Evolutionary conservation across 2,888 invertebrate genomes (phyloP), one percentile per base, ranked within the genome.

Genomic region (Muscina levida): DNA sequence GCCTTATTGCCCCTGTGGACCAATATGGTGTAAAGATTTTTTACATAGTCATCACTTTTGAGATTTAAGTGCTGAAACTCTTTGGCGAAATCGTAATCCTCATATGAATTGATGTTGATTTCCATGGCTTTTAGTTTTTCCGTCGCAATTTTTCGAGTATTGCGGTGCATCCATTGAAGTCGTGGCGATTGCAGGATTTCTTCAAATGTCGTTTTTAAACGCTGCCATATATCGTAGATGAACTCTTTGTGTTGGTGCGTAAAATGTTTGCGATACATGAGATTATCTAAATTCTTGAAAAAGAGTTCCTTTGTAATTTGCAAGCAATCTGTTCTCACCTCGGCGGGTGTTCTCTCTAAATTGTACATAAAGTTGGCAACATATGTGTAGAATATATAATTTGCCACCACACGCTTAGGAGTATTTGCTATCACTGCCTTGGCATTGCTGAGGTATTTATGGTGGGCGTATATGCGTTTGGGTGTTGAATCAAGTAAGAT

Each of bases 221-320:
- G 85, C 0, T 68, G 66, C 90, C 89, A 90, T 24, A 89, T 85
- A 2, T 82, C 77, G 1, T 87, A 83, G 0, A 90, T 77, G 51
- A 89, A 88, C 1, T 72, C 22, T 17, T 85, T 85, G 0, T 85
- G 86, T 39, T 78, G 82, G 0, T 85, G 82, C 15, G 83, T 86
- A 59, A 85, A 86, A 76, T 85, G 84, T 10, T 80, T 84, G 0
- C 89, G 84, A 67, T 86, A 86, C 53, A 88, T 84, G 84, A 90
- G 86, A 17, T 89, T 89, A 46, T 90, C 89, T 11, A 90, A 75
- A 13, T 85, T 86, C 56, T 88, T 89, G 13, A 89, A 77, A n/a
- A 90, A 89, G 56, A 84, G 70, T 24, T 84, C 71, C 39, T 85
- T 87, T 0, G 86, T 85, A 2, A 78, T 68, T 0, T 79, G 74